phyloP scores from a whole-genome alignment of 2,888 invertebrate species.

The Pristionchus japonicus region DNA sequence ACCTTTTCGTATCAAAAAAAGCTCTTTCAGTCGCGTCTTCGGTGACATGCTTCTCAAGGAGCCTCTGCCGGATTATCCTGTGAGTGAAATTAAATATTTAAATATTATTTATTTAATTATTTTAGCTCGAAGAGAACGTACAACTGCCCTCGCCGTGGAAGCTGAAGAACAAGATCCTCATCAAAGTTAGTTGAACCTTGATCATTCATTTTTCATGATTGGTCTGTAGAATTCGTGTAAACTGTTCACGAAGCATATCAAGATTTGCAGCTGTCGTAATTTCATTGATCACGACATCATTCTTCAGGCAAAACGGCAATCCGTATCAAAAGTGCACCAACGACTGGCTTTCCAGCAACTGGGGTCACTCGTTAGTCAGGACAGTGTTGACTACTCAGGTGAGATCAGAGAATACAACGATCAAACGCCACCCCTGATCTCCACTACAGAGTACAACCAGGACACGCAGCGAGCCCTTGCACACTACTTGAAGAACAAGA shows the following conservation, averaged over 20 bases:
- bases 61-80: conserved; percentile 64
- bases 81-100: conserved; percentile 43
- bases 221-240: background rate
- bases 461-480: conserved; percentile 20
- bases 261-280: background rate
- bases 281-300: background rate
- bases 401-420: background rate
- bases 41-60: conserved; percentile 64
- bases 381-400: conserved; percentile 36
- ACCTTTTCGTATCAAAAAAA: background rate
- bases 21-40: conserved; percentile 60
- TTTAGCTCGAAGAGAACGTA: conserved; percentile 55
- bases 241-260: no score
- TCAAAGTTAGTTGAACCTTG: conserved; percentile 58
- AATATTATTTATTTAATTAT: background rate
- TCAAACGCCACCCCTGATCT: background rate
- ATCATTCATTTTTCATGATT: background rate
- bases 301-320: conserved; percentile 38
- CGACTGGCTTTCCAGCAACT: conserved; percentile 1
- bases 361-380: conserved; percentile 32
- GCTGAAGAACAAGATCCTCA: conserved; percentile 66
- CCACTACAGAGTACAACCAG: conserved; percentile 32
- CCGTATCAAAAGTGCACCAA: background rate
- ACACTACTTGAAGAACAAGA: conserved; percentile 32
- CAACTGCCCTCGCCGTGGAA: conserved; percentile 63